Evolutionary conservation across 1,140 invertebrate genomes (phyloP), one percentile per base, ranked within the genome.

Genomic region (Lerema accius): DNA sequence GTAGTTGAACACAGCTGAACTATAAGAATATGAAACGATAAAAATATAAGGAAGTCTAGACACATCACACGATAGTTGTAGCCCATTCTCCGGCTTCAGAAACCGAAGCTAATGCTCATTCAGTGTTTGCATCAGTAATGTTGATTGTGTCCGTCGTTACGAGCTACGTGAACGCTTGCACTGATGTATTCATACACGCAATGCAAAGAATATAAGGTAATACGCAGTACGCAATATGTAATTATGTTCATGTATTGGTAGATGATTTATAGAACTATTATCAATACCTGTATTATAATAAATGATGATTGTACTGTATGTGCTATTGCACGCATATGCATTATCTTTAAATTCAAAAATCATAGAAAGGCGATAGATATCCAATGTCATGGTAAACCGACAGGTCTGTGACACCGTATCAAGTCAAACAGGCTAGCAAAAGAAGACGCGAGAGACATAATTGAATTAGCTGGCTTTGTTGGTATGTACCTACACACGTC

Each of bases 121-220:
- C 83, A 82, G 71, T 71, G 76, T 72, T 82, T 80, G 68, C 80
- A 82, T 84, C 82, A 77, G 69, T 78, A 72, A 83, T 76, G 74
- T 79, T 83, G 80, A 86, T 86, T 86, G 84, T 79, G 82, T 78
- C 76, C 79, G 78, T 83, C 73, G 73, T 73, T 68, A 60, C 65
- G 70, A 73, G 46, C 67, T 73, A 69, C 66, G 66, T 73, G 70
- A 79, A 71, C 72, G 74, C 73, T 68, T 69, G 69, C 73, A 63
- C 63, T 78, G 71, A 81, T 82, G 73, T 78, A 81, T 76, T 82
- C 80, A 76, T 81, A 73, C 71, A 82, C 71, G 78, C 74, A 81
- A 82, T 71, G 62, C 39, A 46, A 58, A 58, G 55, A 58, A 58
- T 58, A 58, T 58, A 58, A 46, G 40, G 55, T 58, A 45, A 58